Conservation (phyloP, 64 coral and sea anemone species). For the Stichodactyla helianthus region DNA sequence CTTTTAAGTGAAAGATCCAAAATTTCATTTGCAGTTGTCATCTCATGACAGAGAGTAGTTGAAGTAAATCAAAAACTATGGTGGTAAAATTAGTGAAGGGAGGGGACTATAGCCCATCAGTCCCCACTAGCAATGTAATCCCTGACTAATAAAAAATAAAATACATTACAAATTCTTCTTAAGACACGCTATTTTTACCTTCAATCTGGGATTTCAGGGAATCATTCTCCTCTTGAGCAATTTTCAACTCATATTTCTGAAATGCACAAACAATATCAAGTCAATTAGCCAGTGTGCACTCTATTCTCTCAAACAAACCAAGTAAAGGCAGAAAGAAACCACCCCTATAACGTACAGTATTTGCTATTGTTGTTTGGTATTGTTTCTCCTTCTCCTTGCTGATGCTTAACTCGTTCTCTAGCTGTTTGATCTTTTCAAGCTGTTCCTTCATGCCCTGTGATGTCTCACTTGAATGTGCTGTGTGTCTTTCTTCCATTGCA, state of each 20-base stretch:
- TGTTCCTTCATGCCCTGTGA: slow-evolving; percentile 14
- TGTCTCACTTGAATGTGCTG: slow-evolving; percentile 1
- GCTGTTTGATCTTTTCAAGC: slow-evolving; percentile 17
- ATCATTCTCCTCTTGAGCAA: slow-evolving; percentile 37
- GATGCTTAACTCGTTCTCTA: slow-evolving; percentile 34
- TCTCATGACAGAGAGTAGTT: too few relatives aligned
- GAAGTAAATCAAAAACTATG: too few relatives aligned
- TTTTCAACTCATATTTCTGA: slow-evolving; percentile 52
- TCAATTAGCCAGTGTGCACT: background rate
- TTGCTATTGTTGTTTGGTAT: slow-evolving; percentile 27
- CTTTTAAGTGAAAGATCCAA: too few relatives aligned
- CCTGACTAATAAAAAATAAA: too few relatives aligned
- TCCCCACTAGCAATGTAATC: too few relatives aligned
- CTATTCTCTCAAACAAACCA: too few relatives aligned
- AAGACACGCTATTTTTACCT: slow-evolving; percentile 1
- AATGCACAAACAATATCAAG: background rate
- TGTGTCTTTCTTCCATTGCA: background rate
- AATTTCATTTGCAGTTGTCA: too few relatives aligned
- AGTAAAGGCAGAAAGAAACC: too few relatives aligned
- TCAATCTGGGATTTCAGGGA: slow-evolving; percentile 23
- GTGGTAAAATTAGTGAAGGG: too few relatives aligned
- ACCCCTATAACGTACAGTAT: slow-evolving; percentile 20
- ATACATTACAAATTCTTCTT: too few relatives aligned
- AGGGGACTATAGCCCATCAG: too few relatives aligned
- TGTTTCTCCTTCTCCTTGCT: background rate